Evolutionary conservation across 2,113 vertebrate genomes (phyloP).

Genomic region (Fulmarus glacialis): DNA sequence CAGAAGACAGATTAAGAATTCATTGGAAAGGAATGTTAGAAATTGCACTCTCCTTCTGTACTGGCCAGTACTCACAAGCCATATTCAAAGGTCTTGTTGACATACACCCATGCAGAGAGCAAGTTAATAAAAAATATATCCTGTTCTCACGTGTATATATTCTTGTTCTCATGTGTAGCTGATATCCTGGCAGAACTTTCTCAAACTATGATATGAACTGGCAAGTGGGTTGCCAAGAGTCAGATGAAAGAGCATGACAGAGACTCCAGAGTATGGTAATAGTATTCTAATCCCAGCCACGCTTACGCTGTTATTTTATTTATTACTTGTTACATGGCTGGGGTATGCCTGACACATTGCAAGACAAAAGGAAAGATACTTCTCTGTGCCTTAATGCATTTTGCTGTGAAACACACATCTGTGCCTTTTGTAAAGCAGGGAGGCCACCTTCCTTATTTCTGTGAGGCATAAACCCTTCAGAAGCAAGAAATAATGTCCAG

Average conservation of each 20-base stretch:
- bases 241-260: constrained; percentile 19
- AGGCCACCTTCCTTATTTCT: background rate
- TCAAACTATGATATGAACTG: background rate
- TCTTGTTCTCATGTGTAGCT: background rate
- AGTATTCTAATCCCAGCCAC: background rate
- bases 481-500: background rate
- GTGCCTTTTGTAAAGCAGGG: background rate
- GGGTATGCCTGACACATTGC: background rate
- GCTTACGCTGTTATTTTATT: constrained; percentile 9
- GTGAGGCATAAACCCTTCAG: background rate
- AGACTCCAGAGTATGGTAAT: background rate
- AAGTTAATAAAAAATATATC: constrained; percentile 12
- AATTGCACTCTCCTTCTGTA: background rate
- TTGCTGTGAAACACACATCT: background rate
- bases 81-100: background rate
- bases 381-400: background rate
- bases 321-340: constrained; percentile 24
- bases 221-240: background rate
- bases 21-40: background rate
- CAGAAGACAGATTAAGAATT: constrained; percentile 5
- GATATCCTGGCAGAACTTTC: background rate
- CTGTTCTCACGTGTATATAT: background rate
- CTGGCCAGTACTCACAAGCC: background rate
- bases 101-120: background rate
- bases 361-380: background rate